These are phyloP conservation scores for Pseudorhiza aurosa DNA, from an alignment of 30 jellyfish, hydroid and myxozoan species.

Conservation along the genomic window DNA sequence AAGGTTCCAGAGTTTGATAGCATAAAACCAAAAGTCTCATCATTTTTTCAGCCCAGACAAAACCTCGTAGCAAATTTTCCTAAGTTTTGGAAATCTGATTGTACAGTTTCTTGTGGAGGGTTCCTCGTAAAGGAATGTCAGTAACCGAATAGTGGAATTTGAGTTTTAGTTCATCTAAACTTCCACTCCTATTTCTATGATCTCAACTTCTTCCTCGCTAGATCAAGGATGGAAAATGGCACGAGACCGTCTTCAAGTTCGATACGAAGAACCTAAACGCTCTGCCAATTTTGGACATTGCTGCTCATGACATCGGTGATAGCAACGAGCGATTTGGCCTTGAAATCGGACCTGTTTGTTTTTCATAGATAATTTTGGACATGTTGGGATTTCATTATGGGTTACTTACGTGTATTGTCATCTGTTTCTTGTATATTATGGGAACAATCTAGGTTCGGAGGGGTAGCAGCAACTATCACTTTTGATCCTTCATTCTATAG, in stretches of 20 bases:
- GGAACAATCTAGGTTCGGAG: constrained; percentile 37
- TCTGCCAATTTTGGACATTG: constrained; percentile 89
- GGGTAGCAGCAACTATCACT: no score
- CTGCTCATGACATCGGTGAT: constrained; percentile 84
- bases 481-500: background rate
- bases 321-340: constrained; percentile 87
- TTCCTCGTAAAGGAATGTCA: no score
- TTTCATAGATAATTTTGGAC: constrained; percentile 57
- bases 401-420: constrained; percentile 18
- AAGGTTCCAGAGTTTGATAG: no score
- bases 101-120: no score
- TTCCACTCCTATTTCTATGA: no score
- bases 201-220: constrained; percentile 37
- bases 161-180: no score
- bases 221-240: constrained; percentile 95
- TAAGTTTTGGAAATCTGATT: no score
- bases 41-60: no score
- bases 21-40: no score
- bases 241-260: constrained; percentile 81
- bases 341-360: constrained; percentile 91
- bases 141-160: no score
- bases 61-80: no score
- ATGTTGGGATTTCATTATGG: constrained; percentile 19
- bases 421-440: constrained; percentile 43
- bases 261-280: constrained; percentile 63